Conservation (phyloP, 2,113 vertebrate genomes). For the Menidia beryllina region DNA sequence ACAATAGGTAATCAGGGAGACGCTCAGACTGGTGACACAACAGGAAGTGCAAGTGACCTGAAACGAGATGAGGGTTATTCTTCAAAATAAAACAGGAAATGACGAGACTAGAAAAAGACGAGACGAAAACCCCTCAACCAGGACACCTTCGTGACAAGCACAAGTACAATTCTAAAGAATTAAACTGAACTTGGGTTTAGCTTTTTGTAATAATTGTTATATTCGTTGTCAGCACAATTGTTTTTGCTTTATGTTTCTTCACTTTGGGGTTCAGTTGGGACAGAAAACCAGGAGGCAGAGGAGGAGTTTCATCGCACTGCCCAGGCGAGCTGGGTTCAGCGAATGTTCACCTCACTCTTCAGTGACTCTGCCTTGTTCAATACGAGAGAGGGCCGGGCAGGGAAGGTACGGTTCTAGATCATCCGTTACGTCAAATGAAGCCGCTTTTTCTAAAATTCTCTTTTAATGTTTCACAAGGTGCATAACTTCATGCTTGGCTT, state of each 20-base stretch:
- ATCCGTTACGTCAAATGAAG: neutral
- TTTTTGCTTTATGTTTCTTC: neutral
- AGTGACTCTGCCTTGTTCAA: conserved; percentile 92
- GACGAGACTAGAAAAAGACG: too few species aligned
- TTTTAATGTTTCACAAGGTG: conserved; percentile 66
- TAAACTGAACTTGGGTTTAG: neutral
- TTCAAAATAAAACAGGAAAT: too few species aligned
- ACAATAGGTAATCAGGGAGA: too few species aligned
- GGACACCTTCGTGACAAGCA: too few species aligned
- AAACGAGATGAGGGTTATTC: too few species aligned
- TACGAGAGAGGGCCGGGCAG: conserved; percentile 93
- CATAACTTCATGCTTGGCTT: conserved; percentile 99
- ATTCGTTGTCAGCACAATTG: neutral
- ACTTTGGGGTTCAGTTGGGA: conserved; percentile 75
- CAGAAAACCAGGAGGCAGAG: conserved; percentile 82
- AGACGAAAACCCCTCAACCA: too few species aligned
- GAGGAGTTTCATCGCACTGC: conserved; percentile 81
- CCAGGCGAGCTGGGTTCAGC: conserved; percentile 92
- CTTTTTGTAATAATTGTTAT: neutral
- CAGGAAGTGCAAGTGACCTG: too few species aligned
- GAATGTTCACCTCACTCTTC: conserved; percentile 92
- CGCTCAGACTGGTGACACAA: too few species aligned
- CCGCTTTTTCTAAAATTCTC: too few species aligned
- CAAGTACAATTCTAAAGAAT: too few species aligned
- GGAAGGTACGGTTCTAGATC: conserved; percentile 81